Percentiles rank a stretch among this genome's conserved stretches.
These are phyloP conservation scores for Aphelenchoides besseyi DNA, from an alignment of 1,140 invertebrate species.

Conservation along the genomic window DNA sequence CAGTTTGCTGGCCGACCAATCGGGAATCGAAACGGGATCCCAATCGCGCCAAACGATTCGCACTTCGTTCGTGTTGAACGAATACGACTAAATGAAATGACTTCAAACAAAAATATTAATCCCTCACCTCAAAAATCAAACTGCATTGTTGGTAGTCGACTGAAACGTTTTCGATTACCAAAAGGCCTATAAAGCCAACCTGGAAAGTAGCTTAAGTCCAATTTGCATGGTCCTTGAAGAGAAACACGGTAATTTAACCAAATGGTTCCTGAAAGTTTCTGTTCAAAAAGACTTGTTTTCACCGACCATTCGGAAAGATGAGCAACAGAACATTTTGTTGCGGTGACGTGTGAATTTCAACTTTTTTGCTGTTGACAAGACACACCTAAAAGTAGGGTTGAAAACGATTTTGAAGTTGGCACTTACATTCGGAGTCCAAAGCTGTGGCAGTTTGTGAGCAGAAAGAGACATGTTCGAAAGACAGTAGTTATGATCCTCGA, in stretches of 20 bases:
- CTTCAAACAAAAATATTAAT: background rate
- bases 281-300: background rate
- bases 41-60: slow-evolving; percentile 59
- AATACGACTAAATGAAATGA: slow-evolving; percentile 47
- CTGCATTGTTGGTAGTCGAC: slow-evolving; percentile 60
- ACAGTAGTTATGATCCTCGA: slow-evolving; percentile 54
- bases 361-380: slow-evolving; percentile 61
- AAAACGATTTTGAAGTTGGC: slow-evolving; percentile 14
- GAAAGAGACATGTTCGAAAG: slow-evolving; percentile 56
- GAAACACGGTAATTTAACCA: slow-evolving; percentile 57
- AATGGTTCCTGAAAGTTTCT: slow-evolving; percentile 34
- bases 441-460: slow-evolving; percentile 49
- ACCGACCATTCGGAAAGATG: slow-evolving; percentile 53
- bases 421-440: slow-evolving; percentile 60
- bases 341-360: slow-evolving; percentile 58
- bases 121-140: slow-evolving; percentile 55
- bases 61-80: slow-evolving; percentile 62
- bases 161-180: slow-evolving; percentile 43
- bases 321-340: slow-evolving; percentile 55
- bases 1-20: slow-evolving; percentile 55
- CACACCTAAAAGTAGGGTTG: slow-evolving; percentile 33
- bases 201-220: slow-evolving; percentile 45
- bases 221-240: slow-evolving; percentile 53
- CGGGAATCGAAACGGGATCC: slow-evolving; percentile 60
- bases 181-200: slow-evolving; percentile 4